These are phyloP conservation scores for Rapana venosa DNA, from an alignment of 2,888 invertebrate species.

Conservation along the genomic window DNA sequence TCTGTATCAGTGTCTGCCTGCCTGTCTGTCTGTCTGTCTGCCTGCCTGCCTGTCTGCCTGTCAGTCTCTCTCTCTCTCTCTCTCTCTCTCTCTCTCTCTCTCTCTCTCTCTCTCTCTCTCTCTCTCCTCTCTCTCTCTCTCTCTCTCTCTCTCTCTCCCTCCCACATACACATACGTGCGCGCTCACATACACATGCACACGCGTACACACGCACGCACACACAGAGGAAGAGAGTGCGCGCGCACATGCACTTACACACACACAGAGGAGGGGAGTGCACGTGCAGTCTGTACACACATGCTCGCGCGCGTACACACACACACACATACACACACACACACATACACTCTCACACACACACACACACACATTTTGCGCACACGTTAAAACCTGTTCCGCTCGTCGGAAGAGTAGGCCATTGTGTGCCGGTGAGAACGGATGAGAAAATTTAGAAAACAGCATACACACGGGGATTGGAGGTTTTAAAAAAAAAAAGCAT, in stretches of 20 bases:
- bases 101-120: not conserved
- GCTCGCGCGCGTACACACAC: not conserved
- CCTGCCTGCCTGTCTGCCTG: not conserved
- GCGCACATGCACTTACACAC: not conserved
- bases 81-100: too few species aligned
- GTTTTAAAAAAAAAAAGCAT: too few species aligned
- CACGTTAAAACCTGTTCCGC: too few species aligned
- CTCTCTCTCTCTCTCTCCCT: too few species aligned
- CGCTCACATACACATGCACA: not conserved
- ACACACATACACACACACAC: not conserved
- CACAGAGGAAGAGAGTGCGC: not conserved
- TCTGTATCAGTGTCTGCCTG: not conserved
- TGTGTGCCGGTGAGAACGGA: too few species aligned
- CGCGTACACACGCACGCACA: not conserved
- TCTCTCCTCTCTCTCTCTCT: not conserved
- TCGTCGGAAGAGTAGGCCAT: too few species aligned
- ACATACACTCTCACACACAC: constrained; percentile 6
- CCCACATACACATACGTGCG: not conserved
- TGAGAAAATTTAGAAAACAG: too few species aligned
- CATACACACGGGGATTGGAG: too few species aligned
- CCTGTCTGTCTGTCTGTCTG: not conserved
- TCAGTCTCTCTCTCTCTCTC: not conserved
- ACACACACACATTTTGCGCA: too few species aligned
- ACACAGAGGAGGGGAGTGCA: too few species aligned
- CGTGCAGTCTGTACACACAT: too few species aligned